A percentile compares a stretch with the other conserved stretches of the same genome.
phyloP scores from a whole-genome alignment of 2,888 invertebrate genomes.

The Miltochrista miniata region DNA sequence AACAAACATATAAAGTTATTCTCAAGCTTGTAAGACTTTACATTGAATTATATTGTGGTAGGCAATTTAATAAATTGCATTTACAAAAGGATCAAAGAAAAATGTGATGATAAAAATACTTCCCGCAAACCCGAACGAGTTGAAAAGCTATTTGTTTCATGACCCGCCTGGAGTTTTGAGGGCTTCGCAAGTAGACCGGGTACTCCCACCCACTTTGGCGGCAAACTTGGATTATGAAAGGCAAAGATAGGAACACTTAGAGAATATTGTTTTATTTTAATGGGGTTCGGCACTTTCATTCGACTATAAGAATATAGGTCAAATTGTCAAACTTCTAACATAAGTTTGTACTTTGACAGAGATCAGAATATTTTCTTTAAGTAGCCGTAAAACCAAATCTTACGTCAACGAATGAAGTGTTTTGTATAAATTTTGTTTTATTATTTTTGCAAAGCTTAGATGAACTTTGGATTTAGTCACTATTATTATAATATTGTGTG shows the following conservation, averaged over 20 bases:
- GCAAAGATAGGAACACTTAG: slow-evolving; percentile 28
- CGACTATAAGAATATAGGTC: slow-evolving; percentile 13
- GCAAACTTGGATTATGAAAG: slow-evolving; percentile 41
- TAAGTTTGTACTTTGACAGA: slow-evolving; percentile 1
- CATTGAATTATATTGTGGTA: too few species aligned
- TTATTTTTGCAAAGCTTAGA: too few species aligned
- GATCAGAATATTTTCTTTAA: neutral
- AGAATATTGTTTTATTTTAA: slow-evolving; percentile 34
- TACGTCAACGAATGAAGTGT: neutral
- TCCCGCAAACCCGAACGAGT: slow-evolving; percentile 32
- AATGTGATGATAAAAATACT: slow-evolving; percentile 34
- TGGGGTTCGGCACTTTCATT: slow-evolving; percentile 11
- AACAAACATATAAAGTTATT: too few species aligned
- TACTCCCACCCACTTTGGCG: slow-evolving; percentile 36
- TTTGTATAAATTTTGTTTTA: too few species aligned
- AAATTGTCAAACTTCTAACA: slow-evolving; percentile 7
- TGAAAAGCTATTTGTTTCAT: slow-evolving; percentile 48
- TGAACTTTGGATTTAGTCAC: too few species aligned
- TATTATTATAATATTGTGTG: too few species aligned
- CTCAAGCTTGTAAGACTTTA: too few species aligned
- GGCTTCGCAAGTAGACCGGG: slow-evolving; percentile 51
- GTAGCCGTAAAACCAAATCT: neutral
- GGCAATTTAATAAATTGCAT: too few species aligned
- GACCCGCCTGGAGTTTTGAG: slow-evolving; percentile 48
- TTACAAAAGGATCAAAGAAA: slow-evolving; percentile 5